phyloP scores from a whole-genome alignment of 1,140 invertebrate genomes.

The Drosophila navojoa region DNA sequence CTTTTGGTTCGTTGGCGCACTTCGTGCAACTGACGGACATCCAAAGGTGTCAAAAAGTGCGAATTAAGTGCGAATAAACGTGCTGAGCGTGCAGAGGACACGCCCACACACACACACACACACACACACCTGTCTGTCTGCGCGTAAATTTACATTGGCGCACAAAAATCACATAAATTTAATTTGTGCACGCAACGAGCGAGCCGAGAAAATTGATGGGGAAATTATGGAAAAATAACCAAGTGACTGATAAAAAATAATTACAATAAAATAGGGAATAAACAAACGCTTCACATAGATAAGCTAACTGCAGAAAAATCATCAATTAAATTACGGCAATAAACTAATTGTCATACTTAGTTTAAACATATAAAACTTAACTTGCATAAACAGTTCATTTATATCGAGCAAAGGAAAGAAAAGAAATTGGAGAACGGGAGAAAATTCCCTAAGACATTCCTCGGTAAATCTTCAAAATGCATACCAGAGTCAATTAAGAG shows the following conservation, averaged over 20 bases:
- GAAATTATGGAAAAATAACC: slow-evolving; percentile 70
- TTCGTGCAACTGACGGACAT: slow-evolving; percentile 38
- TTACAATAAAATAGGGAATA: background rate
- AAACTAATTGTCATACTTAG: no score
- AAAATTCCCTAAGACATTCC: background rate
- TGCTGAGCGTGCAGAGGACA: slow-evolving; percentile 71
- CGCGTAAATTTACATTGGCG: slow-evolving; percentile 66
- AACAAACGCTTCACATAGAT: no score
- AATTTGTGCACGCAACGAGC: slow-evolving; percentile 53
- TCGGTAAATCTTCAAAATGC: background rate
- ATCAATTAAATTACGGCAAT: no score
- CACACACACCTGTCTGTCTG: slow-evolving; percentile 30
- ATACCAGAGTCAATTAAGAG: background rate
- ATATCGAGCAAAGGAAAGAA: no score
- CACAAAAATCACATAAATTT: slow-evolving; percentile 75
- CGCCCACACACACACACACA: slow-evolving; percentile 31
- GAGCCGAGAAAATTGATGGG: slow-evolving; percentile 53
- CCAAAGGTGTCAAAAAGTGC: slow-evolving; percentile 79
- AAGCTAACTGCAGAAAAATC: no score
- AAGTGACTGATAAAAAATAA: slow-evolving; percentile 23
- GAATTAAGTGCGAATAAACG: slow-evolving; percentile 82
- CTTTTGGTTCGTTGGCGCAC: slow-evolving; percentile 14
- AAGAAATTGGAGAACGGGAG: no score
- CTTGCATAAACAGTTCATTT: no score
- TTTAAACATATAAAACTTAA: no score